Conservation (phyloP, 1,140 invertebrate species). For the Phenacoccus solenopsis region DNA sequence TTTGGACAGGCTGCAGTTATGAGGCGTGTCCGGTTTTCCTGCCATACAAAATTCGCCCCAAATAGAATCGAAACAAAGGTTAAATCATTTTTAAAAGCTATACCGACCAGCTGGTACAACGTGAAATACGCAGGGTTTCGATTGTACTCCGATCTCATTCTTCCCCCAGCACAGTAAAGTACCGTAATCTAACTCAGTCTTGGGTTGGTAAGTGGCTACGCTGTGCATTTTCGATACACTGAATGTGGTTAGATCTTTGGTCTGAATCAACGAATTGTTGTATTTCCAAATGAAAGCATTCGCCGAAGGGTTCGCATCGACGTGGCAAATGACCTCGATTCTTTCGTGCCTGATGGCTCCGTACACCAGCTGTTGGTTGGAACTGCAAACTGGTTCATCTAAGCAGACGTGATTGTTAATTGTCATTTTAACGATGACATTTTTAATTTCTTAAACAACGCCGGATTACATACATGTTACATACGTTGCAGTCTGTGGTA, state of each 20-base stretch:
- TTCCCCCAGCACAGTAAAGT: constrained; percentile 42
- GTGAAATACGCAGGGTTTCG: constrained; percentile 41
- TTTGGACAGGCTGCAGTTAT: constrained; percentile 65
- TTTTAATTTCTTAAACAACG: too few species aligned
- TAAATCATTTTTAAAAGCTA: too few species aligned
- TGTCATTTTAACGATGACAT: too few species aligned
- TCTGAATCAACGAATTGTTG: constrained; percentile 43
- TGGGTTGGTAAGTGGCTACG: constrained; percentile 38
- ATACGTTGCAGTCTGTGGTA: too few species aligned
- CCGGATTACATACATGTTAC: too few species aligned
- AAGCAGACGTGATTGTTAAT: constrained; percentile 22
- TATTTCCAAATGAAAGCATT: constrained; percentile 44
- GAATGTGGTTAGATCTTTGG: constrained; percentile 52
- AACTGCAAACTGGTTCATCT: constrained; percentile 40
- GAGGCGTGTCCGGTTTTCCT: constrained; percentile 60
- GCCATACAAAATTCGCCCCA: too few species aligned
- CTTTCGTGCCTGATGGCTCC: constrained; percentile 44
- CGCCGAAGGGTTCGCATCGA: constrained; percentile 42
- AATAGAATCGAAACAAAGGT: too few species aligned
- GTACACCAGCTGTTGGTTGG: constrained; percentile 37
- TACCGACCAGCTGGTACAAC: constrained; percentile 40
- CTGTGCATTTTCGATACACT: constrained; percentile 31
- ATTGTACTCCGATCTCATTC: constrained; percentile 40
- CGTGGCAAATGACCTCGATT: constrained; percentile 41
- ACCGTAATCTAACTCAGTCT: constrained; percentile 41